phyloP scores from a whole-genome alignment of 2,888 invertebrate species.

The Agriotes lineatus region DNA sequence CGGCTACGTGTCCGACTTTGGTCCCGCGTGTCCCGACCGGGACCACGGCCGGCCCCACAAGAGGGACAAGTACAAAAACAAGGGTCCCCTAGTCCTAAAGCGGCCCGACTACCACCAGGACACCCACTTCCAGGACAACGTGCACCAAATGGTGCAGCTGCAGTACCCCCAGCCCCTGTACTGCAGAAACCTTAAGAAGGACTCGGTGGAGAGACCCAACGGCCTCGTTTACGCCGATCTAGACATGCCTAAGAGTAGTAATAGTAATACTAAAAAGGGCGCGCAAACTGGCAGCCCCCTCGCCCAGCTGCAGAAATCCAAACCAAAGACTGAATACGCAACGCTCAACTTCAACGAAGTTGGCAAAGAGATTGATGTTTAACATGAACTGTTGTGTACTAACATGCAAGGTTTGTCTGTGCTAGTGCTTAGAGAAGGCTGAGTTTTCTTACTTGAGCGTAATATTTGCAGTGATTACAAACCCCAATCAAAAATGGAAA shows the following conservation, averaged over 20 bases:
- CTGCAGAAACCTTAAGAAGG: conserved; percentile 41
- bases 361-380: conserved; percentile 77
- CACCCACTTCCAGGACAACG: conserved; percentile 60
- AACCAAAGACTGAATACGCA: conserved; percentile 72
- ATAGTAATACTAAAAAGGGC: conserved; percentile 43
- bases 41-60: conserved; percentile 52
- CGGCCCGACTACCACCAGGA: conserved; percentile 61
- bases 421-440: no score
- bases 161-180: conserved; percentile 65
- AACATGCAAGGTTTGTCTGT: conserved; percentile 48
- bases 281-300: conserved; percentile 33
- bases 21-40: conserved; percentile 55
- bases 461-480: no score
- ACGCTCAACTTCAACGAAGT: conserved; percentile 77
- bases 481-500: no score
- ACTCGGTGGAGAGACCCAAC: conserved; percentile 58
- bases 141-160: conserved; percentile 63
- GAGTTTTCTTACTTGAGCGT: no score
- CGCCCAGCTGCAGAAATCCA: conserved; percentile 58
- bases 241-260: conserved; percentile 61
- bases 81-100: conserved; percentile 62
- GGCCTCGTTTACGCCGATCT: conserved; percentile 67
- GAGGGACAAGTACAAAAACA: conserved; percentile 59
- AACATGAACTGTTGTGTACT: conserved; percentile 62
- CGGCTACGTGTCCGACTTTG: conserved; percentile 63